Evolutionary conservation across 1,140 invertebrate species (phyloP).

Genomic region (Ctenoplectra terminalis): DNA sequence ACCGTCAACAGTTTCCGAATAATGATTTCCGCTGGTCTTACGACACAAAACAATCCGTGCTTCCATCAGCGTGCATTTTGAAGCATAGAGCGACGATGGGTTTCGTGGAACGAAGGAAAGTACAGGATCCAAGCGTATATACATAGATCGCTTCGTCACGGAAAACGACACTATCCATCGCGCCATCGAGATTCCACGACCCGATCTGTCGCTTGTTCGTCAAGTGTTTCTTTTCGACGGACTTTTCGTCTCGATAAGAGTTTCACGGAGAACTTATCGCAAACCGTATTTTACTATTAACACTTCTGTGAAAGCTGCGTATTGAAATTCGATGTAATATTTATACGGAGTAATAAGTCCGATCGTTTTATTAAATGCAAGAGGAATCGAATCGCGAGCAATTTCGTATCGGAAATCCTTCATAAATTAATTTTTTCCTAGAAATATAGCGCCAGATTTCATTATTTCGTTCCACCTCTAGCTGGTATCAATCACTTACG

Average conservation of each 20-base stretch:
- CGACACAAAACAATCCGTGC: neutral
- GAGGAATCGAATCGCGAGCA: neutral
- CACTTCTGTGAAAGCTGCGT: neutral
- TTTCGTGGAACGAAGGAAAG: neutral
- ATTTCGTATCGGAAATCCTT: neutral
- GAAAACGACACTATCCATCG: neutral
- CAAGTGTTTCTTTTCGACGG: neutral
- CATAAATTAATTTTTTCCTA: constrained; percentile 24
- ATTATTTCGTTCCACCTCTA: constrained; percentile 21
- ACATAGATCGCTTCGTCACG: neutral
- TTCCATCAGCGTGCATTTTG: constrained; percentile 1
- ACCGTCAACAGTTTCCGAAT: neutral
- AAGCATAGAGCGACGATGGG: neutral
- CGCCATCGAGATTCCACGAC: neutral
- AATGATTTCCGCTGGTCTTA: constrained; percentile 5
- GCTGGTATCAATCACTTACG: constrained; percentile 36
- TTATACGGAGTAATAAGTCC: neutral
- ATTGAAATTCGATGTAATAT: neutral
- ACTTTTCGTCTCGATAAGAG: neutral
- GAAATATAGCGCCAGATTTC: neutral
- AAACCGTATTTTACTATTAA: neutral
- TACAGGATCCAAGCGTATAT: neutral
- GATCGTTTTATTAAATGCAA: neutral
- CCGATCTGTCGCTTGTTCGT: neutral
- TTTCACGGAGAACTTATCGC: neutral